Evolutionary conservation across 2,113 vertebrate species (phyloP), one percentile per base, ranked within the genome.

Genomic region (Protomyctophum bolini): DNA sequence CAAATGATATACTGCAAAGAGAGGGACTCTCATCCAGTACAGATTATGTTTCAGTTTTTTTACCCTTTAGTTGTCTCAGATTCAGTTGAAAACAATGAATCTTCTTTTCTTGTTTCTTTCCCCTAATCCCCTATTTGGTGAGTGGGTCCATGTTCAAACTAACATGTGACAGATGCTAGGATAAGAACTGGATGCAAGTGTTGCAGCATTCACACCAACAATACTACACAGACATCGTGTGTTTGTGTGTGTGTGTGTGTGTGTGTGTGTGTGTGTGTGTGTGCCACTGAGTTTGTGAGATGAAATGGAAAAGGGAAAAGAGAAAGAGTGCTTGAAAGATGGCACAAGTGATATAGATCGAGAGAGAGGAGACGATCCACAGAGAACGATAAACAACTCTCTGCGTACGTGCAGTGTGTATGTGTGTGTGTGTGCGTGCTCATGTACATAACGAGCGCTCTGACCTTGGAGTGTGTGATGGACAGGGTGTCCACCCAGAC

Each of bases 401-500:
- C 21, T 21, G 21, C 21, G 21, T 21, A 21, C 21, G 21, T 21
- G 21, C 21, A 21, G 58, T 59, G 50, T 58, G 14, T 52, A 52
- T 49, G 61, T 8, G 10, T 58, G 28, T 49, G 29, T 41, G 49
- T n/a, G 50, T 28, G 48, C 45, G 5, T 8, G 51, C 50, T 72
- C 6, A 10, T 63, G 73, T 47, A 29, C 66, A 67, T 83, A 86
- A 85, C 68, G 73, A 86, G 73, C 7, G 50, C 58, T 76, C 94
- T 95, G 88, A 97, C 98, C 95, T 99, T 99, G 81, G 97, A 97
- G 89, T 99, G 98, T 4, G 97, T 98, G 92, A 99, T 99, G 8
- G 98, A 98, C 74, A 99, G 91, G 0, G 98, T 99, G 85, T 99
- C 98, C 69, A 99, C 97, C 98, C 97, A 99, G 74, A 99, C 98